Percentiles rank a stretch among this genome's conserved stretches.
Conservation (phyloP, 23 tunicate species). For the Trididemnum clinides region DNA sequence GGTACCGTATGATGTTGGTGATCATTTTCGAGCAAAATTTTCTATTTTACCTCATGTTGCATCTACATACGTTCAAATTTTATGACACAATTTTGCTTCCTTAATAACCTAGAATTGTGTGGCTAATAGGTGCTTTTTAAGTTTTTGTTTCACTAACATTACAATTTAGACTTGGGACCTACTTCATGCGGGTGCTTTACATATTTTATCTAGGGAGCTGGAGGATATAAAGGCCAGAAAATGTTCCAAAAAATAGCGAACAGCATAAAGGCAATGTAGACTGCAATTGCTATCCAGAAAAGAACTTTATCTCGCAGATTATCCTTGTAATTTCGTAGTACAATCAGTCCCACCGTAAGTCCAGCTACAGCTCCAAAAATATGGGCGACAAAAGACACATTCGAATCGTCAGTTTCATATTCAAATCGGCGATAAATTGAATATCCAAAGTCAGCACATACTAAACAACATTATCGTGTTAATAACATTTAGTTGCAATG, state of each 20-base stretch:
- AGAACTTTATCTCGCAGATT: constrained; percentile 62
- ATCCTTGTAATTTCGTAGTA: constrained; percentile 70
- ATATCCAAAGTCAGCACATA: constrained; percentile 79
- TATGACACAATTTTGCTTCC: no score
- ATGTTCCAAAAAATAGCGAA: constrained; percentile 78
- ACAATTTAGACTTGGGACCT: no score
- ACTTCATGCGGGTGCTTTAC: no score
- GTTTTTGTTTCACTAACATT: no score
- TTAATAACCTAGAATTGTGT: no score
- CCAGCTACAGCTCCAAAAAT: constrained; percentile 86
- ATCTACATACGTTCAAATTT: no score
- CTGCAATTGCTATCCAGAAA: constrained; percentile 51
- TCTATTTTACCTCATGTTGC: no score
- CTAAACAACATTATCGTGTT: constrained; percentile 48
- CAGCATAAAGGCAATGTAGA: constrained; percentile 50
- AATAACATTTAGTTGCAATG: no score
- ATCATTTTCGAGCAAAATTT: no score
- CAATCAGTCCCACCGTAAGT: constrained; percentile 64
- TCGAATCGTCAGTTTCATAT: constrained; percentile 6
- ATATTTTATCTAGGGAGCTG: no score
- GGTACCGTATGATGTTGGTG: no score
- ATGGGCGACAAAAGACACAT: constrained; percentile 89
- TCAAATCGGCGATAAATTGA: constrained; percentile 72
- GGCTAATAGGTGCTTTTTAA: no score
- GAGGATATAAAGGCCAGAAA: constrained; percentile 75